Conservation (phyloP, 1,140 invertebrate genomes). For the Panonychus citri region DNA sequence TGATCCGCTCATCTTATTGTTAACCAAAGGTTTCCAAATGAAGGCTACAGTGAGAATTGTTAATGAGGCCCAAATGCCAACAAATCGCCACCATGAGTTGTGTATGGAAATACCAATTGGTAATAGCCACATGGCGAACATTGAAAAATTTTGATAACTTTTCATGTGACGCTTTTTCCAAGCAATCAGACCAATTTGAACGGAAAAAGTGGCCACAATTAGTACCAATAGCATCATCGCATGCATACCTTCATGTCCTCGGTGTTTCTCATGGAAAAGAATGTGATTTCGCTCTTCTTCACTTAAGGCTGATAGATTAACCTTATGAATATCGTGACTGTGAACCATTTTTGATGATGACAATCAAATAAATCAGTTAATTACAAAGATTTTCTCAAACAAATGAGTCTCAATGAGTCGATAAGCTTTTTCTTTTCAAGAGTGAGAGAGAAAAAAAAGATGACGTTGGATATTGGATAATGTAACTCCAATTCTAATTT, state of each 20-base stretch:
- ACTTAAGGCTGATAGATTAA: conserved; percentile 3
- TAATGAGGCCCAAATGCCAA: conserved; percentile 72
- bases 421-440: too few relatives aligned
- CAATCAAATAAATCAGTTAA: too few relatives aligned
- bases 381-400: too few relatives aligned
- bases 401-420: too few relatives aligned
- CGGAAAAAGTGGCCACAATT: conserved; percentile 56
- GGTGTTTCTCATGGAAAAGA: conserved; percentile 10
- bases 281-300: conserved; percentile 8
- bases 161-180: conserved; percentile 84
- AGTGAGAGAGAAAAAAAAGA: too few relatives aligned
- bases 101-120: conserved; percentile 58
- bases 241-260: conserved; percentile 8
- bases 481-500: too few relatives aligned
- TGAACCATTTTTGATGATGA: too few relatives aligned
- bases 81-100: conserved; percentile 75
- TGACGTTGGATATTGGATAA: too few relatives aligned
- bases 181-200: conserved; percentile 69
- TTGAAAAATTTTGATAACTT: conserved; percentile 44
- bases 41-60: conserved; percentile 42
- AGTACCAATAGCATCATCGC: conserved; percentile 80
- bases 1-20: conserved; percentile 28
- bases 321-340: conserved; percentile 10
- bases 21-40: conserved; percentile 7
- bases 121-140: conserved; percentile 87